Base-by-base conservation (phyloP, 2,888 invertebrate genomes). In the Trachelus iudaicus region DNA sequence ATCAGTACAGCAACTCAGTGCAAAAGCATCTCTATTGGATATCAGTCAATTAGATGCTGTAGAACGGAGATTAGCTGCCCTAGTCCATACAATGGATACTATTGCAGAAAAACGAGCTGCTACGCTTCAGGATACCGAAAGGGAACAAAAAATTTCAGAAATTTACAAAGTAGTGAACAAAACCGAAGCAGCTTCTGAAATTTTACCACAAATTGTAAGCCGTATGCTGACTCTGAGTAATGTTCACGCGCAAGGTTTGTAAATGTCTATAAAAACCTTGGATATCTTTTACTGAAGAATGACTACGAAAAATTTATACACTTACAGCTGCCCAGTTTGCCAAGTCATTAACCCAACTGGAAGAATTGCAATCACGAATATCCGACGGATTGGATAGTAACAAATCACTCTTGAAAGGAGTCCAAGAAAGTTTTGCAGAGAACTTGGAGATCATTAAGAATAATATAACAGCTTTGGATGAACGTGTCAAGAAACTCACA, bases 121-220 rank as follows among this genome's bases (percentile, higher is more conserved):
- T 12, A 75, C 85, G 85, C 89, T 92, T 85, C 90, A 91, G 81
- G 92, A 96, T 87, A 93, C 94, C 0, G 95, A 95, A 73, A 92
- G 94, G 11, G 95, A 95, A 79, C 94, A 94, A 78, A 95, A 95
- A 96, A 94, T 97, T 81, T 93, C 94, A 76, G 97, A 98, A 89
- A 92, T 98, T 81, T 97, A 98, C 91, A 97, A 97, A 84, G 92
- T 98, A 83, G 94, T 97, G 83, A 97, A 97, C 91, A 96, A 97
- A 91, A 96, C 96, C 79, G 98, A 98, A 88, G 94, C 95, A 13
- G 94, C 97, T 80, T 94, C 95, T 75, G 95, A 97, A 90, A 94
- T 97, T 79, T 89, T 97, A 80, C 97, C 97, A 0, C 95, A 95
- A 86, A 94, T 96, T 34, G 94, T 98, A 68, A 96, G 97, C 85